Evolutionary conservation across 2,797 vertebrate species (phyloP), one percentile per base, ranked within the genome.

Genomic region (Argyrosomus regius): DNA sequence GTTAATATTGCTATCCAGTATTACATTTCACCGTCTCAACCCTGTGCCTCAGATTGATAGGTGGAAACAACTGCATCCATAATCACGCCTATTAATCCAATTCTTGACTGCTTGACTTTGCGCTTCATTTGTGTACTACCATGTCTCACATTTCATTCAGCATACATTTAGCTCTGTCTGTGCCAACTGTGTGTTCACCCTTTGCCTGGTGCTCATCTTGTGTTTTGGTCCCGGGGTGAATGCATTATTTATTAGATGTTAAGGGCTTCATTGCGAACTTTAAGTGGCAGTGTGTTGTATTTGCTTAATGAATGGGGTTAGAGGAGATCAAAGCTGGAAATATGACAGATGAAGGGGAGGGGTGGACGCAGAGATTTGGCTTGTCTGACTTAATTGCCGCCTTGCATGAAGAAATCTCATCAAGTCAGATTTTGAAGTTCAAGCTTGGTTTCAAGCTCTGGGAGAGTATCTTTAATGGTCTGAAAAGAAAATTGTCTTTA

Each of bases 181-280:
- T 77, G 52, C 67, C 56, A 52, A 77, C 80, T 75, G 53, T 72
- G 68, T 20, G 80, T 82, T 86, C 81, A 63, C 60, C 76, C 79
- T 65, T 81, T 20, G 68, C 80, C 74, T 76, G 80, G 78, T 82
- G 77, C 88, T 86, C 80, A 67, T 92, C 72, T 85, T 61, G 31
- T 88, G 81, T 91, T 91, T 90, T 92, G 88, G 91, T 92, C 61
- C 87, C 58, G 0, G 31, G 75, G 74, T 72, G 76, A 86, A 92
- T 94, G 88, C 81, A 93, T 94, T 91, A 93, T 95, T 94, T 92
- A 94, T 93, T 80, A 89, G 88, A 89, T 84, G 87, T 93, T 93
- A 92, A 89, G 88, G 88, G 86, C 85, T 93, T 85, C 84, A 88
- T 89, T 90, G 87, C 74, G 57, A 91, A 92, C 90, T 90, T 89